phyloP scores from a whole-genome alignment of 2,888 invertebrate genomes.

The Sussaba pulchella region DNA sequence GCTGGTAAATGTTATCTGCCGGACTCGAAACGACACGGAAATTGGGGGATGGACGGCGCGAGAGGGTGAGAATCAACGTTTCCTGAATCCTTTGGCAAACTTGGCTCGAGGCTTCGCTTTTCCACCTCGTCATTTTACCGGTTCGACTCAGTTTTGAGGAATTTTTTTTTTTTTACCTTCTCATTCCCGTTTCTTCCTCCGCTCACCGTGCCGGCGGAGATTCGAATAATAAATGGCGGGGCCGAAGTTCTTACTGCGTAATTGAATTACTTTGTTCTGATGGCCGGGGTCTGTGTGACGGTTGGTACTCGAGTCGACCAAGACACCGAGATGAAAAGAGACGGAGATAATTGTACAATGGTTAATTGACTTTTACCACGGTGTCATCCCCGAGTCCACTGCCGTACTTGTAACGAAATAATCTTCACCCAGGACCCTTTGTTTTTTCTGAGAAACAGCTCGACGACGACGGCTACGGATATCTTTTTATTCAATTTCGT shows the following conservation, averaged over 20 bases:
- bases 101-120: conserved; percentile 46
- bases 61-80: conserved; percentile 64
- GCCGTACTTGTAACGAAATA: conserved; percentile 73
- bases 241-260: conserved; percentile 69
- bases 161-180: conserved; percentile 26
- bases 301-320: conserved; percentile 23
- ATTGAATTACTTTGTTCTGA: conserved; percentile 72
- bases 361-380: conserved; percentile 73
- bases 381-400: conserved; percentile 33
- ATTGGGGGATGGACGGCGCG: conserved; percentile 19
- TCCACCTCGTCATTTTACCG: conserved; percentile 49
- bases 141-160: conserved; percentile 27
- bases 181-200: background rate
- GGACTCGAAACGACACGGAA: conserved; percentile 44
- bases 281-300: conserved; percentile 2
- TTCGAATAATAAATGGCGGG: conserved; percentile 76
- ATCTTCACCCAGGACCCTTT: conserved; percentile 67
- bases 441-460: conserved; percentile 7
- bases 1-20: conserved; percentile 75
- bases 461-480: conserved; percentile 16
- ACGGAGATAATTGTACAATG: conserved; percentile 76
- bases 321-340: conserved; percentile 53
- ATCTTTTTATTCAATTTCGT: conserved; percentile 10
- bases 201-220: conserved; percentile 55
- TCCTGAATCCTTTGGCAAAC: conserved; percentile 60